Evolutionary conservation across 2,888 invertebrate genomes (phyloP), one percentile per base, ranked within the genome.

Genomic region (Allolobophora icterica): DNA sequence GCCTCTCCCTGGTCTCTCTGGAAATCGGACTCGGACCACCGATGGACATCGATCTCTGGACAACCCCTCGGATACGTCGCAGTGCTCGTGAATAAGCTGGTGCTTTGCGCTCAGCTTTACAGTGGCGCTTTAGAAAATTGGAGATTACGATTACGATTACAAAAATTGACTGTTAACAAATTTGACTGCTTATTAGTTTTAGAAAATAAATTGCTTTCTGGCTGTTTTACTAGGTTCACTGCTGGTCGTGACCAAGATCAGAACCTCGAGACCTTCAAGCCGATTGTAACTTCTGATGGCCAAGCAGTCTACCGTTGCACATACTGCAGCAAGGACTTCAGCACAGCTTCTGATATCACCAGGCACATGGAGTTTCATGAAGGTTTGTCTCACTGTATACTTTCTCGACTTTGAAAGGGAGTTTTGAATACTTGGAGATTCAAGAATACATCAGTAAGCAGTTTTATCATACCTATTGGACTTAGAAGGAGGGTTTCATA

Each of bases 331-430:
- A 95, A 95, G 92, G 95, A 95, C 92, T 95, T 95, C 94, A 94
- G 94, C 40, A 95, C 95, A 17, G 94, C 94, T 92, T 95, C 95
- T 34, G 95, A 95, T 92, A 95, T 95, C 93, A 95, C 95, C 93
- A 93, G 95, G 90, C 95, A 95, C 93, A 95, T 95, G 95, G 95
- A 95, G 93, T 95, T 95, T 93, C 95, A 95, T 93, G 95, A 95
- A 94, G 95, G 95, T 95, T 35, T 3, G 71, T 71, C 11, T 71
- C n/a, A 71, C 8, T 71, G 8, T 52, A 6, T 52, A 24, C 11
- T 3, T 24, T 1, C 24, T 52, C 24, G 24, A 52, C 24, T 52
- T 52, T 52, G 52, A 52, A 52, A 8, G 52, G 24, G 52, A 52
- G 52, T 52, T 52, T 24, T 13, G 21, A 24, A 52, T 24, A 42